Base-by-base conservation (phyloP, 2,797 vertebrate genomes). In the Pseudochromis fuscus region DNA sequence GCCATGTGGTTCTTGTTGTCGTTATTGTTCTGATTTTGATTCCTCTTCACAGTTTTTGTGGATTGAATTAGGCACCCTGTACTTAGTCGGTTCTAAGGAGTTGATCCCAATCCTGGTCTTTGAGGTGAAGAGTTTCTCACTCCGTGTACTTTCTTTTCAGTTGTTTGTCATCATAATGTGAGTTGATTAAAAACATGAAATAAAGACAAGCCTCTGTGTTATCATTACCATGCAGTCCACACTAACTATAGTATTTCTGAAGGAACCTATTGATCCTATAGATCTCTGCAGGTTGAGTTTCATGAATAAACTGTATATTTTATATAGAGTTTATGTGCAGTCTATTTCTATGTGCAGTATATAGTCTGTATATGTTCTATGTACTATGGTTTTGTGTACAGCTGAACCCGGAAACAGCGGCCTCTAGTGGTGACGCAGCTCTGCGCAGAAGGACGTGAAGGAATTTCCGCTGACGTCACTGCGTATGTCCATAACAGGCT, bases 401-500 rank as follows among this genome's bases (percentile, higher is more conserved):
- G n/a, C n/a, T n/a, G n/a, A n/a, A n/a, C n/a, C 11, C 10, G 45
- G 21, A 5, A 18, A 51, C 52, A 44, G 73, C 72, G 74, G 19
- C 81, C 62, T 50, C 75, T 77, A 24, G 0, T 24, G 81, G 57
- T 28, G 66, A 87, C 87, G 82, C 67, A 72, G 55, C 61, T 31
- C 67, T n/a, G 87, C 92, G 90, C 93, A 92, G 89, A 88, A 89
- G 85, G 89, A 94, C 95, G 94, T 96, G 91, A 90, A 94, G 95
- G 94, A 94, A 95, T 96, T 96, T 97, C 96, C 95, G 93, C 92
- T 95, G 94, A 98, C 95, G 95, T 96, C 95, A 94, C 80, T 79
- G 72, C 92, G 94, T 89, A 88, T 92, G 77, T 94, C 95, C 95
- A 94, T 95, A 95, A 93, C 84, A 89, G 79, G 87, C 93, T 95